Evolutionary conservation across 2,113 vertebrate species (phyloP), one percentile per base, ranked within the genome.

Genomic region (Sciurus niger): DNA sequence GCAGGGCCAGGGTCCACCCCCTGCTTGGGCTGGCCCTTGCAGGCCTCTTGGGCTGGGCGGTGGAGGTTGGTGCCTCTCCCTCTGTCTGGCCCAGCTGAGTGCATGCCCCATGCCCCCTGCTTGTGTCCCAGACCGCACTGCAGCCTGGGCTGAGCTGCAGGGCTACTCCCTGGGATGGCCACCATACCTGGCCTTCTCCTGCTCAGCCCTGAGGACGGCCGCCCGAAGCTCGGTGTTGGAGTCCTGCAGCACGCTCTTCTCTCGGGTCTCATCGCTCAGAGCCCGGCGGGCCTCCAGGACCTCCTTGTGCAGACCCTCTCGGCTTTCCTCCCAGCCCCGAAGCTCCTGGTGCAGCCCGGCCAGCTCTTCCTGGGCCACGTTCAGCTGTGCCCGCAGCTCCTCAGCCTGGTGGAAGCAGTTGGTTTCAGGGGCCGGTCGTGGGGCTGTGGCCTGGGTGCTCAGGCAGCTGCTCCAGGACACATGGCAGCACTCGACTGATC

Each of bases 141-240:
- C 8, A 12, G 46, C 46, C 46, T 1, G 46, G 40, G 40, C 40
- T 40, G 40, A 40, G 40, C 40, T 40, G 40, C 40, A 40, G 40
- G 40, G 40, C 40, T 40, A 40, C 40, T 48, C 48, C 11, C 2
- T 0, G 2, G 40, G 53, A 28, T 5, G 2, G 32, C 48, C 0
- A 0, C 37, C 16, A 0, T 94, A 99, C 99, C 99, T 99, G 98
- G 97, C 99, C 96, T 98, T 99, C 93, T 99, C 99, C n/a, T 98
- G 98, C 96, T 99, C 98, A 0, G 97, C 97, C 94, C 92, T 98
- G 97, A 98, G 98, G 79, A 99, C 43, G 7, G 97, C 90, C 4
- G 97, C 97, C 84, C 98, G 97, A 8, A 99, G 99, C 83, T 99
- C 97, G 17, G 97, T 86, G 91, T 99, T 99, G 51, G 99, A 99